phyloP scores from a whole-genome alignment of 2,797 vertebrate genomes.

The Gymnocypris eckloni region DNA sequence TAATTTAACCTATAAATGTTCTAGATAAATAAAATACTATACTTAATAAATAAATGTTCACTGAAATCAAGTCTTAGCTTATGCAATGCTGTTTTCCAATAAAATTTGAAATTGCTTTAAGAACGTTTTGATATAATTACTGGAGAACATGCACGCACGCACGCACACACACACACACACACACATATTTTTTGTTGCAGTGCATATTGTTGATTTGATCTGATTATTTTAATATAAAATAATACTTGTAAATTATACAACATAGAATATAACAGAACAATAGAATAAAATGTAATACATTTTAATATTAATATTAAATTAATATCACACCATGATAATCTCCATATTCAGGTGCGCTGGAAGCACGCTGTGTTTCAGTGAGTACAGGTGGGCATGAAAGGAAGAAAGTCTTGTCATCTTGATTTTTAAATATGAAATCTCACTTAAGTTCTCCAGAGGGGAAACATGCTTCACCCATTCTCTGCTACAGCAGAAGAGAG shows the following conservation, averaged over 20 bases:
- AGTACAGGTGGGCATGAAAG: conserved; percentile 54
- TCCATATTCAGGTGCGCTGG: conserved; percentile 7
- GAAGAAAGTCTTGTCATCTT: conserved; percentile 61
- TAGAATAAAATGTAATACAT: neutral
- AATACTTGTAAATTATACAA: neutral
- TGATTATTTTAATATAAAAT: neutral
- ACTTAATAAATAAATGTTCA: neutral
- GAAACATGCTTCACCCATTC: conserved; percentile 56
- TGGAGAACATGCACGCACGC: too few species aligned
- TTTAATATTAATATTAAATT: neutral
- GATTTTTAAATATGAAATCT: conserved; percentile 65
- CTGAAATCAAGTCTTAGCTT: neutral
- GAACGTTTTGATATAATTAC: neutral
- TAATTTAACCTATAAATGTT: neutral
- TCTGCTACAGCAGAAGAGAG: conserved; percentile 48
- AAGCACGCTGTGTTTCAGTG: conserved; percentile 43
- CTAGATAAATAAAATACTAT: neutral
- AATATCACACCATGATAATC: conserved; percentile 2
- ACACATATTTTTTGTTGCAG: too few species aligned
- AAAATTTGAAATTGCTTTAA: neutral
- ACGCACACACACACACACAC: too few species aligned
- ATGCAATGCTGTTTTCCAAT: neutral
- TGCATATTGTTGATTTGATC: neutral
- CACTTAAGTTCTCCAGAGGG: conserved; percentile 67
- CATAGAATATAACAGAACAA: conserved; percentile 1